These are phyloP conservation scores for Macquaria ambigua DNA, from an alignment of 2,113 vertebrate species.

Conservation along the genomic window DNA sequence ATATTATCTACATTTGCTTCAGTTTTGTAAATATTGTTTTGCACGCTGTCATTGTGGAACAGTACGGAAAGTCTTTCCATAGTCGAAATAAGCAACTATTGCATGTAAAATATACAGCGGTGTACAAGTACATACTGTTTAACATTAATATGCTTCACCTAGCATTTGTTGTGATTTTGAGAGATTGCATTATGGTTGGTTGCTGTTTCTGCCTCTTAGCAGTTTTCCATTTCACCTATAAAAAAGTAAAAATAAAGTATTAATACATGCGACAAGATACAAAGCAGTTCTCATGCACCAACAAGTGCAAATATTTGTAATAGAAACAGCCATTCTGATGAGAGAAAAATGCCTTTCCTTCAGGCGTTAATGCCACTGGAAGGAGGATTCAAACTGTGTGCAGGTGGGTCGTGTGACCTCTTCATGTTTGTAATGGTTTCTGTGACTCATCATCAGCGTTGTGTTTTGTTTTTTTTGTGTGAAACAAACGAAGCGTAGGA, in stretches of 20 bases:
- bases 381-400: not conserved
- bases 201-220: not conserved
- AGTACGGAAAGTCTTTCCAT: not conserved
- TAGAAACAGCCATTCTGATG: not conserved
- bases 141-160: not conserved
- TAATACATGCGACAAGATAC: not conserved
- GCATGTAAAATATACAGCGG: not conserved
- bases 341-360: too few relatives aligned
- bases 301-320: not conserved
- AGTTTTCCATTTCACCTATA: not conserved
- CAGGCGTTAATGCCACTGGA: not conserved
- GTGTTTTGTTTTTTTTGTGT: not conserved
- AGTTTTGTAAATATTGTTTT: not conserved
- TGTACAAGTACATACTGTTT: not conserved
- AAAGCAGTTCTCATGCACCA: not conserved
- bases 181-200: not conserved
- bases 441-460: not conserved
- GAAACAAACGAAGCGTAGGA: not conserved
- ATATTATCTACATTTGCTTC: not conserved
- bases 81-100: not conserved
- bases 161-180: not conserved
- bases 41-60: not conserved
- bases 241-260: too few relatives aligned
- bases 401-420: too few relatives aligned
- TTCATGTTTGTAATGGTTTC: too few relatives aligned